phyloP scores from a whole-genome alignment of 2,888 invertebrate species.

The Drosophila longiperda region DNA sequence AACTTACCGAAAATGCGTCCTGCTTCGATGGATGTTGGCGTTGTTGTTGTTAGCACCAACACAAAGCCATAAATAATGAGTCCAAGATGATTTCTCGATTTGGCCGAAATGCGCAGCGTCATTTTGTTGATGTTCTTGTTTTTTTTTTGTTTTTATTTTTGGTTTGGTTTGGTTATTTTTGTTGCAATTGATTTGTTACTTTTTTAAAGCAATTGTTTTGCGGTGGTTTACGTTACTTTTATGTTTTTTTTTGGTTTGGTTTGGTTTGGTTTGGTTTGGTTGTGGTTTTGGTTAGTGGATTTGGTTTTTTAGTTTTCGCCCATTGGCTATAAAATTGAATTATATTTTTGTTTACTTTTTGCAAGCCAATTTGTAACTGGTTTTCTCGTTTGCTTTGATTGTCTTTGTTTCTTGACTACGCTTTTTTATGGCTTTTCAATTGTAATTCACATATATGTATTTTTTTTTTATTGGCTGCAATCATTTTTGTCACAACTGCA shows the following conservation, averaged over 20 bases:
- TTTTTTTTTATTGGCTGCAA: constrained; percentile 14
- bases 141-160: neutral
- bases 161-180: constrained; percentile 3
- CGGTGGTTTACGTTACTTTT: constrained; percentile 72
- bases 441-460: constrained; percentile 10
- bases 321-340: constrained; percentile 52
- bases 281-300: constrained; percentile 19
- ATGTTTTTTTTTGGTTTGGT: constrained; percentile 25
- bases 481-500: constrained; percentile 61
- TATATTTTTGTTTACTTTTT: constrained; percentile 50
- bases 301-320: constrained; percentile 28
- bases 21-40: constrained; percentile 69
- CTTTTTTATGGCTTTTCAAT: constrained; percentile 15
- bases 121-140: constrained; percentile 67
- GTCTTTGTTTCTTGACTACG: constrained; percentile 24
- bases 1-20: constrained; percentile 85
- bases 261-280: constrained; percentile 30
- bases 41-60: constrained; percentile 81
- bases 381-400: constrained; percentile 10
- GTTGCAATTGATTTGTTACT: constrained; percentile 28
- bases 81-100: constrained; percentile 84
- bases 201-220: constrained; percentile 64
- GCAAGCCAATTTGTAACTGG: constrained; percentile 45
- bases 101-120: constrained; percentile 84
- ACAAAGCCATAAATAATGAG: constrained; percentile 84